phyloP scores from a whole-genome alignment of 2,888 invertebrate species.

The Cryptocephalus moraei region DNA sequence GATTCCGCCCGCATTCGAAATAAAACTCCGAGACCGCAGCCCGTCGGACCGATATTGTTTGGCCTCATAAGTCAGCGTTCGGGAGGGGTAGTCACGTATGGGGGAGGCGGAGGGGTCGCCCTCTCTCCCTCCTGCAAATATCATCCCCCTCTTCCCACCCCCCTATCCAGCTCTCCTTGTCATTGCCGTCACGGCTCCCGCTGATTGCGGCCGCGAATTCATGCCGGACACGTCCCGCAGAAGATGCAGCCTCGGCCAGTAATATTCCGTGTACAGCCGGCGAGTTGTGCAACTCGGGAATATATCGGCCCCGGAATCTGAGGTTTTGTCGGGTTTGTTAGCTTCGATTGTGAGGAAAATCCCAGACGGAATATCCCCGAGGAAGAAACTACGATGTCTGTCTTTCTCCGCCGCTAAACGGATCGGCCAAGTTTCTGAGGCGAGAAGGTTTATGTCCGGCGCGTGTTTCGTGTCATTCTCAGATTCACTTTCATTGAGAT shows the following conservation, averaged over 20 bases:
- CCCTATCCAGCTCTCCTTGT: constrained; percentile 17
- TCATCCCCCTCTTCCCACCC: constrained; percentile 1
- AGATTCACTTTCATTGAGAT: no score
- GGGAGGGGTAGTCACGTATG: constrained; percentile 13
- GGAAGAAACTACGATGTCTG: no score
- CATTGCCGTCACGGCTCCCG: constrained; percentile 34
- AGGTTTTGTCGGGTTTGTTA: not conserved
- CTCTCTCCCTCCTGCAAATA: constrained; percentile 2
- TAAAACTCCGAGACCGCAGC: constrained; percentile 2
- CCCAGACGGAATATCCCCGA: no score
- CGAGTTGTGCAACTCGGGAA: constrained; percentile 19
- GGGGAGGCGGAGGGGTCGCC: constrained; percentile 13
- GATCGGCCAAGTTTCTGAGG: no score
- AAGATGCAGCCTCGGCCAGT: constrained; percentile 28
- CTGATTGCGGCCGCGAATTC: constrained; percentile 34
- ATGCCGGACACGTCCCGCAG: constrained; percentile 35
- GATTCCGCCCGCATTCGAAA: constrained; percentile 7
- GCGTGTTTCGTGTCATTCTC: no score
- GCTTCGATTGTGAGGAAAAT: no score
- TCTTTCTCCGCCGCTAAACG: no score
- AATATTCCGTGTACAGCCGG: constrained; percentile 23
- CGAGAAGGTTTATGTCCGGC: no score
- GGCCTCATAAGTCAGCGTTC: constrained; percentile 12
- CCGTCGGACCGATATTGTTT: constrained; percentile 8
- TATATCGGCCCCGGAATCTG: constrained; percentile 13